Evolutionary conservation across 1,140 invertebrate species (phyloP).

Genomic region (Chrysomallon squamiferum): DNA sequence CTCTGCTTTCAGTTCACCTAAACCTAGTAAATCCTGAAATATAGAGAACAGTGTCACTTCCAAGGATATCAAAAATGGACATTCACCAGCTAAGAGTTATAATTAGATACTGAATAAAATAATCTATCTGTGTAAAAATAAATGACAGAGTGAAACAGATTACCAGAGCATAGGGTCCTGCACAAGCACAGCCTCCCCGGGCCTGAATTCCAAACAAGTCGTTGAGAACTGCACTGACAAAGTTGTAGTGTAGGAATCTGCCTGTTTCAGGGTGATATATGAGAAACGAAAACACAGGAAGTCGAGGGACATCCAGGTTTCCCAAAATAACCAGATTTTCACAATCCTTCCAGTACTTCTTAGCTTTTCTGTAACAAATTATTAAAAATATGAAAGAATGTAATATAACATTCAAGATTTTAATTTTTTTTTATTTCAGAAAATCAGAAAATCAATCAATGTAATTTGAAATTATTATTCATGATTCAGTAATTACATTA

Average conservation of each 20-base stretch:
- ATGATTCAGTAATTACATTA: no score
- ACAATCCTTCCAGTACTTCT: slow-evolving; percentile 33
- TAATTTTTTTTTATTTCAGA: neutral
- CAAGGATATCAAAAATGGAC: neutral
- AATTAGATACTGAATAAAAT: no score
- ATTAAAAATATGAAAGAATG: neutral
- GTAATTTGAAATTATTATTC: no score
- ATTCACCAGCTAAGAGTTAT: no score
- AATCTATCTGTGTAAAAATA: no score
- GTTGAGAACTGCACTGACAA: slow-evolving; percentile 85
- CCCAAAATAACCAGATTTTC: slow-evolving; percentile 83
- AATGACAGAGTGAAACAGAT: no score
- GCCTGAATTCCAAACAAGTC: slow-evolving; percentile 93
- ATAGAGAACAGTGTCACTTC: neutral
- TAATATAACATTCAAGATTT: neutral
- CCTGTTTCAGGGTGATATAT: slow-evolving; percentile 74
- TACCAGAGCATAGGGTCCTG: slow-evolving; percentile 77
- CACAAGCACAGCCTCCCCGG: slow-evolving; percentile 83
- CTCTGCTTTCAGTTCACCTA: slow-evolving; percentile 76
- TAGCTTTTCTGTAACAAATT: slow-evolving; percentile 29
- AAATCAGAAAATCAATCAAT: no score
- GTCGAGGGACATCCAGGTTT: slow-evolving; percentile 70
- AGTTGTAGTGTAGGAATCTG: slow-evolving; percentile 88
- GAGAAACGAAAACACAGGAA: slow-evolving; percentile 87
- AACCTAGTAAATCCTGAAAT: slow-evolving; percentile 79